These are phyloP conservation scores for Sipunculus nudus DNA, from an alignment of 2,888 invertebrate genomes.

Conservation along the genomic window DNA sequence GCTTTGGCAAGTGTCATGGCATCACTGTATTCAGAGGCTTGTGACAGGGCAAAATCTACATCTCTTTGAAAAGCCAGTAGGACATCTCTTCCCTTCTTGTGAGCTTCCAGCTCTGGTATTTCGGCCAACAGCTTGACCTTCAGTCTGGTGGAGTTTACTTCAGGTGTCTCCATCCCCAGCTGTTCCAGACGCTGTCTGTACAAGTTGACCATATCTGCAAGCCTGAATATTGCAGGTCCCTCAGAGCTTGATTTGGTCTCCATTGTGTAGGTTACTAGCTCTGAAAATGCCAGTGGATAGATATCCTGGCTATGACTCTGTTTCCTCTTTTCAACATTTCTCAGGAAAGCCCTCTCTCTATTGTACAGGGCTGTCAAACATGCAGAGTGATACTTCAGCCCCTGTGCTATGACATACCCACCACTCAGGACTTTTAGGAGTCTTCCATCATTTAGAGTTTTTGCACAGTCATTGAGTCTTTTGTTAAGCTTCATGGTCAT, in stretches of 20 bases:
- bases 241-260: conserved; percentile 22
- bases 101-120: conserved; percentile 29
- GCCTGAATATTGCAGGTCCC: conserved; percentile 25
- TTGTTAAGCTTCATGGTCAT: no score
- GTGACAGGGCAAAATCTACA: conserved; percentile 28
- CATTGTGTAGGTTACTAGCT: conserved; percentile 33
- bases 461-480: no score
- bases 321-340: no score
- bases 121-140: conserved; percentile 28
- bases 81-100: conserved; percentile 31
- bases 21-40: conserved; percentile 17
- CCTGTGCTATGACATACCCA: no score
- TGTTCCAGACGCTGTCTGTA: conserved; percentile 32
- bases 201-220: conserved; percentile 29
- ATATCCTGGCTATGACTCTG: no score
- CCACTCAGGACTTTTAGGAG: no score
- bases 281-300: no score
- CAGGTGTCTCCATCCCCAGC: conserved; percentile 18
- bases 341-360: no score
- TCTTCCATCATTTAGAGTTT: no score
- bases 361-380: no score
- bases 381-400: no score
- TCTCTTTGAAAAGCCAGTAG: conserved; percentile 35
- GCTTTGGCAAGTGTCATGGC: conserved; percentile 39
- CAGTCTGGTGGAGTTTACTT: conserved; percentile 21